phyloP scores from a whole-genome alignment of 2,797 vertebrate species.

The Sorex maritimensis region DNA sequence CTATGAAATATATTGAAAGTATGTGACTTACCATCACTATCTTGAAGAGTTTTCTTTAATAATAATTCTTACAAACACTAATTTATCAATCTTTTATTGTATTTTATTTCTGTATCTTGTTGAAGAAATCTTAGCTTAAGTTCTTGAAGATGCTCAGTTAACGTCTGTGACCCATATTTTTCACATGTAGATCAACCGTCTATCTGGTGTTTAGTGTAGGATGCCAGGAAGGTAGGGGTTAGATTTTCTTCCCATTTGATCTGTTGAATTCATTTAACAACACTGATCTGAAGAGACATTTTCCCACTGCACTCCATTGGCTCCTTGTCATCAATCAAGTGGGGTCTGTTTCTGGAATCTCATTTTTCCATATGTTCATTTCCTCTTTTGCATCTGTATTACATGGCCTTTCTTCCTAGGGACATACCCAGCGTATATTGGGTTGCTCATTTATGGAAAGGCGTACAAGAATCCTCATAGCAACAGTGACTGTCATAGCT shows the following conservation, averaged over 20 bases:
- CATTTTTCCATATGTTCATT: neutral
- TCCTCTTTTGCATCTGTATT: no score
- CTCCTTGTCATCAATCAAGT: constrained; percentile 7
- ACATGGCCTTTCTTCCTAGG: neutral
- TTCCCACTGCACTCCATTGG: neutral
- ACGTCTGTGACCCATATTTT: constrained; percentile 11
- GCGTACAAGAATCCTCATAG: neutral
- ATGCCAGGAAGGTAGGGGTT: neutral
- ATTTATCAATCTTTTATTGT: constrained; percentile 43
- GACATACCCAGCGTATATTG: neutral
- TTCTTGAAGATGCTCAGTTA: constrained; percentile 47
- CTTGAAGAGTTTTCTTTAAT: constrained; percentile 5
- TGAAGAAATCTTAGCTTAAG: constrained; percentile 56
- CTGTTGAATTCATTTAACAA: constrained; percentile 1
- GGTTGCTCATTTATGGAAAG: neutral
- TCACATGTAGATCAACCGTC: neutral
- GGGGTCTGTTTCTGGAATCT: constrained; percentile 34
- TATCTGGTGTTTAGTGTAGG: constrained; percentile 48
- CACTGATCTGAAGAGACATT: constrained; percentile 30
- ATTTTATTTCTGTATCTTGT: constrained; percentile 44
- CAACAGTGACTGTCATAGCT: neutral
- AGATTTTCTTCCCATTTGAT: constrained; percentile 55
- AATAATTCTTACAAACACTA: constrained; percentile 50
- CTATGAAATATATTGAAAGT: neutral
- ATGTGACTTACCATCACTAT: neutral